Evolutionary conservation across 2,888 invertebrate species (phyloP), one percentile per base, ranked within the genome.

Genomic region (Acleris literana): DNA sequence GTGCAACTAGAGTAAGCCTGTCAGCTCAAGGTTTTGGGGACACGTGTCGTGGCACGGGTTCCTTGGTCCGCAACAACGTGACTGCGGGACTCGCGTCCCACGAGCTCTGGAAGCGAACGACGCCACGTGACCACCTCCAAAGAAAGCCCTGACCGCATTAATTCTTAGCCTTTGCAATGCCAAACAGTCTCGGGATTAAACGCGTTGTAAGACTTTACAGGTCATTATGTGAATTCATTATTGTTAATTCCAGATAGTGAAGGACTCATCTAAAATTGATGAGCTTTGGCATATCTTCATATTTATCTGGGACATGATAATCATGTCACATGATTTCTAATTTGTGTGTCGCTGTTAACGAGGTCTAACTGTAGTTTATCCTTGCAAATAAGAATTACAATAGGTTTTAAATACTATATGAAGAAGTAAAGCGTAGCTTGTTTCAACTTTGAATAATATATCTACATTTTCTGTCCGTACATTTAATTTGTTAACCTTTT

Each of bases 1-100:
- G 76, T 75, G 65, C 67, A 71, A 71, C 56, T 70, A 69, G 70
- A 71, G 33, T 71, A 63, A 64, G 75, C 73, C 71, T 73, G 73
- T 60, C 68, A 64, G 63, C 70, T 70, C 82, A 83, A 84, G 87
- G 85, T 78, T 77, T 64, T 46, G 55, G 49, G 29, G 7, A 75
- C 87, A 85, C 86, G 84, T 83, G 85, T 58, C 63, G 11, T 3
- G 63, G 51, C 78, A 79, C 79, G 77, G 71, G 72, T 69, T 51
- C 51, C 51, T 51, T 55, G 33, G 43, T 39, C 6, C 25, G 43
- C 22, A 16, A 53, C 65, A 55, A 61, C 65, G 65, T 65, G 60
- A 65, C 33, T 4, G 22, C 22, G 18, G 13, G 33, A 54, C 3
- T 29, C 52, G 51, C 18, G 20, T 17, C 17, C 46, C 64, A 48